Evolutionary conservation across 2,113 vertebrate species (phyloP).

Genomic region (Chaetops frenatus): DNA sequence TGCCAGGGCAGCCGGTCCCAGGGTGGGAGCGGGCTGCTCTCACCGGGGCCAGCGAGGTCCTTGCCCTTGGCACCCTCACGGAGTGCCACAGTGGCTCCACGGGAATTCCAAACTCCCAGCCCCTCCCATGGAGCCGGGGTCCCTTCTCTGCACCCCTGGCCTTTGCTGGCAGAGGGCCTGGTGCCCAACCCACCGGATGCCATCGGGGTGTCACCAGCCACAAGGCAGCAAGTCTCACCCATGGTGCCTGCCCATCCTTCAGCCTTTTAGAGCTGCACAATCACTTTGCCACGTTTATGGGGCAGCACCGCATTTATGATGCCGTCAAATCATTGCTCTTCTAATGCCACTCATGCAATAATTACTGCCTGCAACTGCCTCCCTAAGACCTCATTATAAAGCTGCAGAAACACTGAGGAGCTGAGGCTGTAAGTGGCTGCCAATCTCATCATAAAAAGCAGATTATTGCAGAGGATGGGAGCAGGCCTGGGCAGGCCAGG

Average conservation of each 20-base stretch:
- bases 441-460: neutral
- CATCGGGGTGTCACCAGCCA: neutral
- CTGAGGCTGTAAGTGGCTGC: neutral
- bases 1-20: neutral
- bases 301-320: neutral
- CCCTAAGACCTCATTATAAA: neutral
- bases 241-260: neutral
- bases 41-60: accelerated
- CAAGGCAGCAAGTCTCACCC: neutral
- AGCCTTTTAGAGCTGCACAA: neutral
- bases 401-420: neutral
- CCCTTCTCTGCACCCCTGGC: neutral
- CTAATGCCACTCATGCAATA: neutral
- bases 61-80: neutral
- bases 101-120: neutral
- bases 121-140: neutral
- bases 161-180: neutral
- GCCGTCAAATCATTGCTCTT: neutral
- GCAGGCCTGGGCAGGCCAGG: neutral
- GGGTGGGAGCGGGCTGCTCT: accelerated
- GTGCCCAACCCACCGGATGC: neutral
- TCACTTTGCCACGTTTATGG: neutral
- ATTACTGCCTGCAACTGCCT: neutral
- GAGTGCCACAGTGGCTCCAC: neutral
- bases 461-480: neutral